A percentile compares a stretch with the other conserved stretches of the same genome.
These are phyloP conservation scores for Horisme vitalbata DNA, from an alignment of 2,888 invertebrate genomes.

Conservation along the genomic window DNA sequence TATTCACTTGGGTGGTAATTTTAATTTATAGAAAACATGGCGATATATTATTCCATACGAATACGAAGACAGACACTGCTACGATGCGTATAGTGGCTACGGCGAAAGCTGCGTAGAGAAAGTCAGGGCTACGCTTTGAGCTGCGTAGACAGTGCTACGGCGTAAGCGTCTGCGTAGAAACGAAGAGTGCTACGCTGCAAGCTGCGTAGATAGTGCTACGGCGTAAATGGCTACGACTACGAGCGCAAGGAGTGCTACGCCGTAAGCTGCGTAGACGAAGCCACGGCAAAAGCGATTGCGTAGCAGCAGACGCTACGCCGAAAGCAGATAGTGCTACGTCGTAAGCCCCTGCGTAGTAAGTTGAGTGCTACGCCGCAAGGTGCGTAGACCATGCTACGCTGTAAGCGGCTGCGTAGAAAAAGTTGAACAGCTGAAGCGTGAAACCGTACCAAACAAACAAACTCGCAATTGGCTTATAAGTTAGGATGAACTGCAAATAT, in stretches of 20 bases:
- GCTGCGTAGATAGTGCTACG: neutral
- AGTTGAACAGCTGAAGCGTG: too few species aligned
- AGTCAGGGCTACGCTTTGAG: too few species aligned
- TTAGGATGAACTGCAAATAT: too few species aligned
- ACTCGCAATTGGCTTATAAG: too few species aligned
- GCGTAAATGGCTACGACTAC: neutral
- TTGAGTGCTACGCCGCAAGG: neutral
- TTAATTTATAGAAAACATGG: too few species aligned
- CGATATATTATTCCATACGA: too few species aligned
- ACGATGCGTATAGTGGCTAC: neutral
- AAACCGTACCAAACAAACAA: too few species aligned
- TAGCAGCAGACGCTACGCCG: too few species aligned
- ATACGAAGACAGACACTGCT: neutral
- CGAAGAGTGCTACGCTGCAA: neutral
- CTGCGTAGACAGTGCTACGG: too few species aligned
- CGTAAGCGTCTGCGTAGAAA: too few species aligned
- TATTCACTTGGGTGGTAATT: too few species aligned
- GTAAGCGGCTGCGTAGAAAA: neutral
- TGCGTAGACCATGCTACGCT: neutral
- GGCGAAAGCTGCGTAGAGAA: neutral
- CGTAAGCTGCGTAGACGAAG: neutral
- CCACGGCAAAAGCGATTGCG: neutral
- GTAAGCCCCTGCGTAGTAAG: too few species aligned
- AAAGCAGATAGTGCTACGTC: neutral
- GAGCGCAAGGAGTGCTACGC: neutral